phyloP scores from a whole-genome alignment of 2,797 vertebrate genomes.

The Clarias pachynema region DNA sequence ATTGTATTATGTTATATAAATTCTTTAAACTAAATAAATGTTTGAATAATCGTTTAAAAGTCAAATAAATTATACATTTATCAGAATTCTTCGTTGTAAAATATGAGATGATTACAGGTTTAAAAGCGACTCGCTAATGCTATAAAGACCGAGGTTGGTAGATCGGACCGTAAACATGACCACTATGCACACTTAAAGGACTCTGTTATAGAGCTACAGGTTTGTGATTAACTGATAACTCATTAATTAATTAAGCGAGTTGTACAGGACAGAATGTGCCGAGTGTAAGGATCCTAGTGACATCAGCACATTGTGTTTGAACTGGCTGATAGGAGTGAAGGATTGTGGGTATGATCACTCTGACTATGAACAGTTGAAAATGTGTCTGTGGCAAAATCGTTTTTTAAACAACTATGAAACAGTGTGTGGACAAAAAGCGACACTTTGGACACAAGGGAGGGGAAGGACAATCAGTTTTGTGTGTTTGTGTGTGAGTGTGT shows the following conservation, averaged over 20 bases:
- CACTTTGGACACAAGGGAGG: neutral
- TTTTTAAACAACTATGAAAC: neutral
- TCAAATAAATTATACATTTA: too few relatives aligned
- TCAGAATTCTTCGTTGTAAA: too few relatives aligned
- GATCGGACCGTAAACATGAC: neutral
- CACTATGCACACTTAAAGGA: too few relatives aligned
- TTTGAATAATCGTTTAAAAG: too few relatives aligned
- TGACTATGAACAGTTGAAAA: neutral
- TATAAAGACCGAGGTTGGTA: neutral
- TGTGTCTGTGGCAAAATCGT: neutral
- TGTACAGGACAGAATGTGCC: neutral
- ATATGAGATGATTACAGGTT: neutral
- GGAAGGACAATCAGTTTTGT: neutral
- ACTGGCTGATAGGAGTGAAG: neutral
- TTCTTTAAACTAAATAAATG: too few relatives aligned
- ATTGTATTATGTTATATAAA: too few relatives aligned
- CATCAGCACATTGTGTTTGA: neutral
- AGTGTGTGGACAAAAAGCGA: neutral
- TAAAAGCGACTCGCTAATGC: neutral
- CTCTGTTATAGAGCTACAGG: too few relatives aligned
- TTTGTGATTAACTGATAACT: neutral
- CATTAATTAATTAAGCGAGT: neutral
- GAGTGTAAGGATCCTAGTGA: neutral
- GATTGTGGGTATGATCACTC: neutral
- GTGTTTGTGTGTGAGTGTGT: neutral